phyloP scores from a whole-genome alignment of 2,797 vertebrate genomes.

The Myiotriccus ornatus region DNA sequence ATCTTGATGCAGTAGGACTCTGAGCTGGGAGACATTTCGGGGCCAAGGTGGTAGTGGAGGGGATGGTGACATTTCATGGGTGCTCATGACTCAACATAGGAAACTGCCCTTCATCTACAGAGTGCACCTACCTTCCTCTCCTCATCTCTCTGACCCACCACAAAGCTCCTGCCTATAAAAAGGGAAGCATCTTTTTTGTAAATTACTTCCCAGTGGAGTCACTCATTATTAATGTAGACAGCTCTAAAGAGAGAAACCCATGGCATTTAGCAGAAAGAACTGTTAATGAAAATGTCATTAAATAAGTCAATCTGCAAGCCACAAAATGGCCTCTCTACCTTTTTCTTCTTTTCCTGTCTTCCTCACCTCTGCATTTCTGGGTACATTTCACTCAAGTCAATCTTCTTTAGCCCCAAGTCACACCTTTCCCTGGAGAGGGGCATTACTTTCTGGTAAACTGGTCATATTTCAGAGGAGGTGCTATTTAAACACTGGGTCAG shows the following conservation, averaged over 20 bases:
- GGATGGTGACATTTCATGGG: not conserved
- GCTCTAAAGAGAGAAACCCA: not conserved
- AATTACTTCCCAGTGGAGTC: conserved; percentile 1
- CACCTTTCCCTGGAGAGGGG: not conserved
- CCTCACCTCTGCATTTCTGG: not conserved
- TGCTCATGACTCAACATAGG: not conserved
- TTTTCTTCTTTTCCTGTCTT: not conserved
- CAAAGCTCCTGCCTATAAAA: not conserved
- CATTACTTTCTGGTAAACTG: not conserved
- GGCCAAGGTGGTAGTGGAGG: not conserved
- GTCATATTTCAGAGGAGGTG: not conserved
- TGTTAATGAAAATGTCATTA: conserved; percentile 46
- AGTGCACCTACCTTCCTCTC: not conserved
- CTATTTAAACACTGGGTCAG: not conserved
- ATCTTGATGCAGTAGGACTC: fast-evolving
- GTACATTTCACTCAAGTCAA: not conserved
- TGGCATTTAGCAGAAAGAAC: conserved; percentile 36
- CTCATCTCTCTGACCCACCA: not conserved
- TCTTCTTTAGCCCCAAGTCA: not conserved
- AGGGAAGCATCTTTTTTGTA: not conserved
- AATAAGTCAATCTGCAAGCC: conserved; percentile 8
- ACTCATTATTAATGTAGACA: conserved; percentile 25
- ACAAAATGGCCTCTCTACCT: not conserved
- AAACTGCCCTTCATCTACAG: not conserved
- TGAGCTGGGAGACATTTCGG: not conserved